Evolutionary conservation across 2,888 invertebrate species (phyloP).

Genomic region (Drosophila quinaria): DNA sequence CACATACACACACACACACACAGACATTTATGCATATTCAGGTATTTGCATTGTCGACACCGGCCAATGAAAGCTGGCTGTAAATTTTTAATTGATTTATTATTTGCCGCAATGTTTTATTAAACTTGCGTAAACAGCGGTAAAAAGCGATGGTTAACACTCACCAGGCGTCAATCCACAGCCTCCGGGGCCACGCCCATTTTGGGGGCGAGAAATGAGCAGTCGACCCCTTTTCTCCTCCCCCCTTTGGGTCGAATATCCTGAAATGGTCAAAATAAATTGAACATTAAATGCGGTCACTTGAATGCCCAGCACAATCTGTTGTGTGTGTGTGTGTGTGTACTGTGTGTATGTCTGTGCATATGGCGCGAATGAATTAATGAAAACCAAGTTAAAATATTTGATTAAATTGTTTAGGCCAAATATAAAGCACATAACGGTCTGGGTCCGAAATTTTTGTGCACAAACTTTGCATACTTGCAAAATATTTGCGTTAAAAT

Average conservation of each 20-base stretch:
- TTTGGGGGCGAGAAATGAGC: conserved; percentile 28
- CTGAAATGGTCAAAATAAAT: conserved; percentile 38
- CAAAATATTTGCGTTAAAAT: conserved; percentile 34
- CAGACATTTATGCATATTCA: not conserved
- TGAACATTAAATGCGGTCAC: conserved; percentile 58
- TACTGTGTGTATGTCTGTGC: conserved; percentile 15
- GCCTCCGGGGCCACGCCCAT: conserved; percentile 13
- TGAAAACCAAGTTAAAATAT: conserved; percentile 67
- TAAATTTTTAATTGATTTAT: conserved; percentile 73
- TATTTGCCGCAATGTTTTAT: conserved; percentile 67
- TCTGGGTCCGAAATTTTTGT: conserved; percentile 28
- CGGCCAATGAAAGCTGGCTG: conserved; percentile 29
- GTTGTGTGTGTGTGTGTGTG: conserved; percentile 11
- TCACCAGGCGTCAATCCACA: conserved; percentile 19
- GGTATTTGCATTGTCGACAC: conserved; percentile 22
- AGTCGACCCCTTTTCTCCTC: conserved; percentile 3
- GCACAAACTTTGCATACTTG: conserved; percentile 9
- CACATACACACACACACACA: not conserved
- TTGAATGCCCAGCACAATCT: conserved; percentile 32
- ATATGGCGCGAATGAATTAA: conserved; percentile 60
- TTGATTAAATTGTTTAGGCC: conserved; percentile 62
- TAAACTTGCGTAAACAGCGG: conserved; percentile 60
- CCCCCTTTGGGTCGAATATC: conserved; percentile 15
- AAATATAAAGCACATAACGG: conserved; percentile 50
- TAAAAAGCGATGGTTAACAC: conserved; percentile 23